Evolutionary conservation across 2,113 vertebrate genomes (phyloP), one percentile per base, ranked within the genome.

Genomic region (Poicephalus meyeri): DNA sequence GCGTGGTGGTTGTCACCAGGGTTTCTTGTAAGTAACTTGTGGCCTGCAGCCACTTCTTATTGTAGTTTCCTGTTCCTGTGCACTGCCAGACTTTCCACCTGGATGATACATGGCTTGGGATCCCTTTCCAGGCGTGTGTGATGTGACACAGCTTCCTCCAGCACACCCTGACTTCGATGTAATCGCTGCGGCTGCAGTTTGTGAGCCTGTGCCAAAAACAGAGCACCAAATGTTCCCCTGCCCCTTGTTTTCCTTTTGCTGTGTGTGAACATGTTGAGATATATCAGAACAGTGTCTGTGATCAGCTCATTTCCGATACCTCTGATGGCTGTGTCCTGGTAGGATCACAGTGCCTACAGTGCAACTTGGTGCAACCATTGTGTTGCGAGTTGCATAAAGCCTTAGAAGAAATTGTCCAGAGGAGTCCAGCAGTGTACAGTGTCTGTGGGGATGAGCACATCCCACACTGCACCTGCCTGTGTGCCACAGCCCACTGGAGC

Each of bases 1-100:
- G 65, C 1, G 1, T 1, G 0, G 52, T 1, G 3, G 21, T 1
- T 18, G 52, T 80, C 64, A 64, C 6, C 80, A 1, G 24, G 17
- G 41, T 1, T 41, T 41, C 28, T 41, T 19, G 35, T 53, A 29
- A 63, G 77, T 7, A 47, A 55, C 39, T 90, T 42, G 66, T 6
- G 68, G 55, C n/a, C 66, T 76, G 63, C 87, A 80, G 93, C 39
- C 91, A 21, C 78, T 90, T 90, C 72, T 71, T 21, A 4, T 7
- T 70, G 68, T 4, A 5, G 6, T 49, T 84, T 84, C 84, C 84
- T n/a, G 46, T 2, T 87, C 83, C 3, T 28, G 69, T 73, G 65
- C 69, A 2, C 55, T 53, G 93, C 77, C 89, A 63, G 5, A 11
- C 37, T 25, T 80, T 41, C 84, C 93, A 84, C 87, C 91, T 73